A percentile compares a stretch with the other conserved stretches of the same genome.
These are phyloP conservation scores for Lutjanus erythropterus DNA, from an alignment of 2,113 vertebrate genomes.

Conservation along the genomic window DNA sequence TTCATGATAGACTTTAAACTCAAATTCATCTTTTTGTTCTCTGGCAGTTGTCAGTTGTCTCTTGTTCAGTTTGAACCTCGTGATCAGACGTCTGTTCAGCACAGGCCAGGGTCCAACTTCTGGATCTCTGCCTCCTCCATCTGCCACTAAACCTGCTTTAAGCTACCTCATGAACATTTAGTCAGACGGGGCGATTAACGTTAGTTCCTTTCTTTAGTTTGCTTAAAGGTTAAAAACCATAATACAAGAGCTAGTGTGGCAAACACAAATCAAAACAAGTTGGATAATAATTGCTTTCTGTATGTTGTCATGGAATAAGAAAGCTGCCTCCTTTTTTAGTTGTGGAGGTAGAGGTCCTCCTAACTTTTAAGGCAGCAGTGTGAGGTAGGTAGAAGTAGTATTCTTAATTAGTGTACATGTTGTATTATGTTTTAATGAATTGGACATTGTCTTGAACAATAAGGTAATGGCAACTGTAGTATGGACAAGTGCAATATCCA, in stretches of 20 bases:
- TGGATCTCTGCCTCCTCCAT: not conserved
- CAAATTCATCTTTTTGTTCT: not conserved
- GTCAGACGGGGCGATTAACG: not conserved
- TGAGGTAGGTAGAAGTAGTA: not conserved
- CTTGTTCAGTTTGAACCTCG: constrained; percentile 55
- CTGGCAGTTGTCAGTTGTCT: constrained; percentile 24
- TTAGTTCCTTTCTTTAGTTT: not conserved
- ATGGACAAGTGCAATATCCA: no score
- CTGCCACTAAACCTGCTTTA: not conserved
- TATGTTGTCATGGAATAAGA: not conserved
- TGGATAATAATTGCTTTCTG: not conserved
- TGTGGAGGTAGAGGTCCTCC: not conserved
- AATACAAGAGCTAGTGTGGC: not conserved
- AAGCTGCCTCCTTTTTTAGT: no score
- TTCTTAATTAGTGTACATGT: not conserved
- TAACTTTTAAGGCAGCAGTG: not conserved
- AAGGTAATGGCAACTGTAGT: no score
- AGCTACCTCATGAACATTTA: not conserved
- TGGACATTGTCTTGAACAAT: not conserved
- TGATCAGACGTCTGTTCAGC: constrained; percentile 37
- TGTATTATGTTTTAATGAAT: not conserved
- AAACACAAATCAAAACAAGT: not conserved
- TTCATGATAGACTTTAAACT: not conserved
- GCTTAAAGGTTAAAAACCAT: not conserved
- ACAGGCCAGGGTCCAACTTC: constrained; percentile 32